Base-by-base conservation (phyloP, 2,888 invertebrate genomes). In the Oscheius sp. region DNA sequence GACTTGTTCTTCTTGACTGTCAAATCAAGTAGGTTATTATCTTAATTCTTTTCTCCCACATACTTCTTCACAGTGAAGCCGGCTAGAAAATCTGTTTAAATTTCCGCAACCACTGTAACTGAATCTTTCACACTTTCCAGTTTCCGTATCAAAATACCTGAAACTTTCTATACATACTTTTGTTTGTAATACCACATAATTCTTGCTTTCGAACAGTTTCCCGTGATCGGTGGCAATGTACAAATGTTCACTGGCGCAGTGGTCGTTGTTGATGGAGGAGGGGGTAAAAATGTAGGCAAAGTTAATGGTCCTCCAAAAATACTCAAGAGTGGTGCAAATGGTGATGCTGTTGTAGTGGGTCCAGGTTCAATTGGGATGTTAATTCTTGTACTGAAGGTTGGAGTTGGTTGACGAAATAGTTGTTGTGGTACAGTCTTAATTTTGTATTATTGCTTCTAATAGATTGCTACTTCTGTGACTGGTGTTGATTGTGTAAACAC, bases 61-160 rank as follows among this genome's bases (percentile, higher is more conserved):
- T 4, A 67, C 70, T 41, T 71, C 68, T 59, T 76, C 74, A 51
- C 80, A 80, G 17, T 72, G 73, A 50, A 68, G 69, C 33, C 68
- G 73, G 44, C 73, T 73, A 1, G 73, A 50, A 47, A 80, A 80
- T 17, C 78, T 63, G 33, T 80, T 80, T 14, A 49, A 51, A 56
- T 80, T 80, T 14, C 80, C 78, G 64, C 80, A 77, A 2, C 78
- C 77, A 61, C 73, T 74, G 70, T 71, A 80, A 47, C 74, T 74
- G 56, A 79, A 80, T 38, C 80, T 56, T 51, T 78, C 77, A 50
- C 78, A 78, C 59, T 70, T 66, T 6, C 71, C 56, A 5, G 71
- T 71, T 50, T 77, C 75, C 2, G 64, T 67, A 65, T 80, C 78
- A 50, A 72, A 80, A 57, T 75, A 80, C 78, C 78, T 77, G 49